Base-by-base conservation (phyloP, 2,888 invertebrate species). In the Caenorhabditis doughertyi region DNA sequence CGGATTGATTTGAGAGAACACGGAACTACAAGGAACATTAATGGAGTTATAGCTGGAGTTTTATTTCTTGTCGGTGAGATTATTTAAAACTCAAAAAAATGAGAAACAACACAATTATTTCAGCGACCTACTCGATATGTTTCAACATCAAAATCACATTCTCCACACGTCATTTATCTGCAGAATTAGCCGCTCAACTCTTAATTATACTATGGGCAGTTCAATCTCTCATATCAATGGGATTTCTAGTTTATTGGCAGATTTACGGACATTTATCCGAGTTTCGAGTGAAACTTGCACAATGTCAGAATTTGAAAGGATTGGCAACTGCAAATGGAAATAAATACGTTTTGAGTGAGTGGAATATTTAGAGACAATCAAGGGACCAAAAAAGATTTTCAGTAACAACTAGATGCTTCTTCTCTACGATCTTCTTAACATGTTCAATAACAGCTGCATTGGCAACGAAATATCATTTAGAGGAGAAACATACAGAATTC, bases 191-290 rank as follows among this genome's bases (percentile, higher is more conserved):
- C 1, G 55, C 83, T 21, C 84, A 86, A 56, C 73, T 86, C 9
- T 58, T 84, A 0, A 79, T 82, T 21, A 77, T 86, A 35, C 51
- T 83, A n/a, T 86, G 86, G 86, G 81, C 81, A 1, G 70, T 81
- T 11, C 86, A 86, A 55, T 81, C 84, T 3, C 73, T 86, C 1
- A 83, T 84, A 16, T 83, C 86, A 4, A 71, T 84, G 68, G 77
- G 65, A 18, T 84, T 86, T 39, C 67, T 86, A 1, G 67, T 84
- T 23, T 84, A 86, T 49, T 86, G 86, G 86, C 86, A 86, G 53
- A 21, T 84, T 1, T 82, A 83, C 64, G 86, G 84, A 7, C 83
- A 84, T 47, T 71, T 86, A 21, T 42, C 51, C 16, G 76, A 83
- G n/a, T 86, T 84, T 51, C 72, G 79, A 1, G 32, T 44, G 2